Conservation (phyloP, 64 coral and sea anemone species). For the Hydrozoanthus tunicans region DNA sequence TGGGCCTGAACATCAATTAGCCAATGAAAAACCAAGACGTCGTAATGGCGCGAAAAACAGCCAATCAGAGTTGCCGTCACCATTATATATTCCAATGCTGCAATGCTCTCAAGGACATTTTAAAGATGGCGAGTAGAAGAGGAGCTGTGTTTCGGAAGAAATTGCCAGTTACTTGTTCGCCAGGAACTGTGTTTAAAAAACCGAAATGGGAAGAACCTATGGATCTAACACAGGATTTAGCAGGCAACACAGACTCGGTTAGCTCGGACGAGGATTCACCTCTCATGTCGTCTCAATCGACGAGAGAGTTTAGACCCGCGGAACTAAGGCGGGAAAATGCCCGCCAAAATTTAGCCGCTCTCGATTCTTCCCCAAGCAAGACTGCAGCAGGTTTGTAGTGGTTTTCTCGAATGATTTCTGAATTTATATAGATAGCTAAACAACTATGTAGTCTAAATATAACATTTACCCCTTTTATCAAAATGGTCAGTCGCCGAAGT, state of each 20-base stretch:
- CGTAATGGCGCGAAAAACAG: conserved; percentile 37
- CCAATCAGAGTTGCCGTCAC: conserved; percentile 52
- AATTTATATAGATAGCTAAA: conserved; percentile 19
- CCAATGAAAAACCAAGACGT: not conserved
- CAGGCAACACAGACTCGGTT: conserved; percentile 32
- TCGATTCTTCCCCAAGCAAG: conserved; percentile 33
- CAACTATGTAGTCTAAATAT: conserved; percentile 7
- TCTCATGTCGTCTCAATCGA: conserved; percentile 46
- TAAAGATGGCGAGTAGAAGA: conserved; percentile 21
- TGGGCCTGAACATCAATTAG: conserved; percentile 37
- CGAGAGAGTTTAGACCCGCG: conserved; percentile 30
- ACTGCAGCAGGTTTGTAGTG: conserved; percentile 35
- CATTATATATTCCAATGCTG: conserved; percentile 29
- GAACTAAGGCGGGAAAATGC: conserved; percentile 36
- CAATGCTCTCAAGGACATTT: conserved; percentile 34
- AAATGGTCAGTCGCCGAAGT: conserved; percentile 55
- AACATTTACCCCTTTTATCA: conserved; percentile 17
- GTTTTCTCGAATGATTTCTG: conserved; percentile 31
- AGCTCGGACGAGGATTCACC: conserved; percentile 28
- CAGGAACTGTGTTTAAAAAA: conserved; percentile 49
- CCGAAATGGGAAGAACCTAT: conserved; percentile 39
- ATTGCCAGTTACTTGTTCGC: conserved; percentile 50
- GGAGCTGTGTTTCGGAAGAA: conserved; percentile 48
- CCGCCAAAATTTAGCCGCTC: conserved; percentile 36
- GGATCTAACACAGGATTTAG: conserved; percentile 50